Base-by-base conservation (phyloP, 2,888 invertebrate genomes). In the Sialis lutaria region DNA sequence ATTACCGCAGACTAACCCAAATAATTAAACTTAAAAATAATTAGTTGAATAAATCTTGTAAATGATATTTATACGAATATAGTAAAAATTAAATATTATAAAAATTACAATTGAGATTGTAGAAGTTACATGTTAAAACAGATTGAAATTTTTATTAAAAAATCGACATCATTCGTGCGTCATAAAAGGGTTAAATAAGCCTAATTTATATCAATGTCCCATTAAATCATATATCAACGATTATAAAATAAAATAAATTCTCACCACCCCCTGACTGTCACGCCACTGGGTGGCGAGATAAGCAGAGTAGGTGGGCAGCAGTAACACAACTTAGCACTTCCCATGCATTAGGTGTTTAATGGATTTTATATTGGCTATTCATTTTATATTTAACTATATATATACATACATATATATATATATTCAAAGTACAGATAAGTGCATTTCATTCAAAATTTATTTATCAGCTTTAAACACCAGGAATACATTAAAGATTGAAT, bases 361-460 rank as follows among this genome's bases (percentile, higher is more conserved):
- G 45, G 45, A 45, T 45, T 45, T 45, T 45, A 45, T 33, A 45
- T 45, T 45, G 45, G 45, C 45, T 45, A 33, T 45, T 45, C 45
- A 45, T 45, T 45, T 45, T 45, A 45, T 37, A 45, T 45, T 45
- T 31, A 22, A 42, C 42, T 42, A 31, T 32, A 42, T 32, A 42
- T 42, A 31, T 42, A 30, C n/a, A n/a, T n/a, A n/a, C n/a, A n/a
- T 42, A 31, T 8, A 10, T 37, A n/a, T 37, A 12, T 10, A 12
- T 12, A 12, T 37, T n/a, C 37, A 22, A 22, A 22, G 22, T 22
- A 22, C 22, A 22, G 37, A 37, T 37, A 37, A 37, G 37, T 37
- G 37, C 37, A 37, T 37, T 37, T 37, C 37, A 37, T 37, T 37
- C 10, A n/a, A 37, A 37, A 37, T 37, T 37, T 37, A 37, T 37